Evolutionary conservation across 2,888 invertebrate species (phyloP).

Genomic region (Tromatobia lineatoria): DNA sequence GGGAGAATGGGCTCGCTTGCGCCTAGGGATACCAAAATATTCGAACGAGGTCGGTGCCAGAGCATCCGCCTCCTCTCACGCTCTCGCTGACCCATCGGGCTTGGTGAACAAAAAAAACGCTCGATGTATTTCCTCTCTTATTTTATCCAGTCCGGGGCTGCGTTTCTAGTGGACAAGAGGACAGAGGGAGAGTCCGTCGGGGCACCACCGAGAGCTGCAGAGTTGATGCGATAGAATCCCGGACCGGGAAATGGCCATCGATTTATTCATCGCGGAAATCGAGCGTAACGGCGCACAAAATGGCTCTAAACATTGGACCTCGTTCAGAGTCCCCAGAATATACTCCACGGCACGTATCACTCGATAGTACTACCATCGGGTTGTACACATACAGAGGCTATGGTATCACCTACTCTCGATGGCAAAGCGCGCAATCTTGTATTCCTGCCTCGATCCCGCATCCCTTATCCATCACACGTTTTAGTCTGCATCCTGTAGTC

Average conservation of each 20-base stretch:
- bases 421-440: slow-evolving; percentile 37
- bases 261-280: slow-evolving; percentile 79
- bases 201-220: slow-evolving; percentile 4
- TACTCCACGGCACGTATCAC: slow-evolving; percentile 65
- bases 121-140: slow-evolving; percentile 51
- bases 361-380: slow-evolving; percentile 36
- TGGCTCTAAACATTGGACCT: slow-evolving; percentile 76
- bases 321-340: slow-evolving; percentile 49
- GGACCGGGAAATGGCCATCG: slow-evolving; percentile 69
- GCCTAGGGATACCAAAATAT: slow-evolving; percentile 54
- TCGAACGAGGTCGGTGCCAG: slow-evolving; percentile 28
- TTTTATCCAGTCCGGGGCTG: slow-evolving; percentile 38
- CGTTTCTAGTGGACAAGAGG: slow-evolving; percentile 21
- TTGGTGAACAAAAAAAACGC: slow-evolving; percentile 22
- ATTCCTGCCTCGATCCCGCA: slow-evolving; percentile 46
- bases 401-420: slow-evolving; percentile 44
- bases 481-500: slow-evolving; percentile 41
- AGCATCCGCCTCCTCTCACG: slow-evolving; percentile 26
- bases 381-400: slow-evolving; percentile 25
- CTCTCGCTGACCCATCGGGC: slow-evolving; percentile 30
- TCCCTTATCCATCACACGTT: slow-evolving; percentile 57
- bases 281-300: slow-evolving; percentile 79
- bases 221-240: slow-evolving; percentile 62
- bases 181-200: slow-evolving; percentile 3
- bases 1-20: slow-evolving; percentile 31